phyloP scores from a whole-genome alignment of 2,888 invertebrate genomes.

The Leptura quadrifasciata region DNA sequence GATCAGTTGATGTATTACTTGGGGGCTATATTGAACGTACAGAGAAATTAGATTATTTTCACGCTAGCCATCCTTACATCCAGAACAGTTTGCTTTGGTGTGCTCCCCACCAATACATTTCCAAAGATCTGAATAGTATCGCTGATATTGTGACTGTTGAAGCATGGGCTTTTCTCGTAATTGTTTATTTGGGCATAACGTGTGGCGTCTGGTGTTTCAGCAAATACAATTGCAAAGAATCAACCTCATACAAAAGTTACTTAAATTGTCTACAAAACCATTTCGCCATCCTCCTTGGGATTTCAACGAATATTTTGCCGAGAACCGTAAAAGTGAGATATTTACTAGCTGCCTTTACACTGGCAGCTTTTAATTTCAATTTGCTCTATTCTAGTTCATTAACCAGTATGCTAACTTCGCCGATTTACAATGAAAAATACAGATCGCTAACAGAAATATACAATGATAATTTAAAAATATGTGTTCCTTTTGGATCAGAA shows the following conservation, averaged over 20 bases:
- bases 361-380: too few species aligned
- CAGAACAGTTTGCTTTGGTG: not conserved
- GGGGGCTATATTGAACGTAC: not conserved
- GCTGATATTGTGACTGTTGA: too few species aligned
- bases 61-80: not conserved
- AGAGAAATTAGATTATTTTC: not conserved
- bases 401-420: too few species aligned
- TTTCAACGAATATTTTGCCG: too few species aligned
- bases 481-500: too few species aligned
- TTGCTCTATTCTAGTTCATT: too few species aligned
- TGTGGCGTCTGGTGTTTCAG: not conserved
- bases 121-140: not conserved
- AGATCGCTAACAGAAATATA: too few species aligned
- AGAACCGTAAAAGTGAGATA: too few species aligned
- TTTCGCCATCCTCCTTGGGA: not conserved
- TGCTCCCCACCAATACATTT: not conserved
- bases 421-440: too few species aligned
- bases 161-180: not conserved
- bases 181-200: not conserved
- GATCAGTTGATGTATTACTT: slow-evolving; percentile 1
- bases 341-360: too few species aligned
- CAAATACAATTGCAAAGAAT: not conserved
- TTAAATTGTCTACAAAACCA: not conserved
- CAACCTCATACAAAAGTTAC: not conserved
- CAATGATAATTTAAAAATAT: too few species aligned